phyloP scores from a whole-genome alignment of 2,113 vertebrate species.

The Tinamus guttatus region DNA sequence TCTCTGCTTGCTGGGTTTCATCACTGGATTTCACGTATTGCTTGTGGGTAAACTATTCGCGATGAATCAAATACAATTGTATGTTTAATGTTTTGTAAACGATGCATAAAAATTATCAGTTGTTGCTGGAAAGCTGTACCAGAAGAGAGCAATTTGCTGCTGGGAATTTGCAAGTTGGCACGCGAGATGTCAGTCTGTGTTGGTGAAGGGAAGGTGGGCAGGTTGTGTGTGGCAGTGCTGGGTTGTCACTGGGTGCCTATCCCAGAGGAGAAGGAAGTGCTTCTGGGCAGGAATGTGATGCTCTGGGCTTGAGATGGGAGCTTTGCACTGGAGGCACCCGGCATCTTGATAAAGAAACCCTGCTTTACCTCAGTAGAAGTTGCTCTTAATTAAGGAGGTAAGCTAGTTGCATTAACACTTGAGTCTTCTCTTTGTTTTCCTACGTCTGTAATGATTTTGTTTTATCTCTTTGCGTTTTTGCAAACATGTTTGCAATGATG shows the following conservation, averaged over 20 bases:
- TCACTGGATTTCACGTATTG: rapidly evolving
- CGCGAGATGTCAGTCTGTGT: background rate
- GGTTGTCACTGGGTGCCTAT: background rate
- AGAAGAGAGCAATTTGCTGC: background rate
- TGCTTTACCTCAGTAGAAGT: background rate
- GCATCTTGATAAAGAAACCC: background rate
- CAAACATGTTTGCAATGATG: background rate
- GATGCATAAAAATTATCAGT: background rate
- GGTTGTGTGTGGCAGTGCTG: background rate
- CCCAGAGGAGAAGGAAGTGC: background rate
- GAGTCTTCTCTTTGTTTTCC: background rate
- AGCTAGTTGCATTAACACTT: background rate
- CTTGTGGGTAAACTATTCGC: rapidly evolving
- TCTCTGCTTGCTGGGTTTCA: background rate
- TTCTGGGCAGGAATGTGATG: background rate
- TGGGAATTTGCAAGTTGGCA: background rate
- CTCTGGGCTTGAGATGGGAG: background rate
- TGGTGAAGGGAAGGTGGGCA: background rate
- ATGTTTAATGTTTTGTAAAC: rapidly evolving
- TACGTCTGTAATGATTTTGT: background rate
- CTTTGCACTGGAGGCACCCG: background rate
- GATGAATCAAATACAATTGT: rapidly evolving
- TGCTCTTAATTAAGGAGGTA: background rate
- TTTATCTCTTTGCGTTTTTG: background rate
- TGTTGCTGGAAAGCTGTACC: background rate